Conservation (phyloP, 2,888 invertebrate genomes). For the Dione vanillae region DNA sequence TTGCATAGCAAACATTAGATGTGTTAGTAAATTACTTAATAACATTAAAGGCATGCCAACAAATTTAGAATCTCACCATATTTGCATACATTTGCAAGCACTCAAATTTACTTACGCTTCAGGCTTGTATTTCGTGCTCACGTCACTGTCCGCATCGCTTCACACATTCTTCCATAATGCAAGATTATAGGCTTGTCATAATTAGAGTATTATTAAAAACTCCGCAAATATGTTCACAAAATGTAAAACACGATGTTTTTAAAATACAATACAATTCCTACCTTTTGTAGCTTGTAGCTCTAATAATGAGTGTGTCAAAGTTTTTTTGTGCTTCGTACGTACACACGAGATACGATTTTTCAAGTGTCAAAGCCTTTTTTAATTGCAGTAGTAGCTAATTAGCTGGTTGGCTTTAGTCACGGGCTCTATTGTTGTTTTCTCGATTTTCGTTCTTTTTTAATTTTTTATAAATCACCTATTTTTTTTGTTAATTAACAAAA, state of each 20-base stretch:
- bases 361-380: constrained; percentile 34
- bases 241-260: constrained; percentile 8
- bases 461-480: not conserved
- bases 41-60: not conserved
- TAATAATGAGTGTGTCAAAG: constrained; percentile 25
- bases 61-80: not conserved
- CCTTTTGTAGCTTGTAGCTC: constrained; percentile 25
- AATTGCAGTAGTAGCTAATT: constrained; percentile 34
- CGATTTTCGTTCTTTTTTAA: constrained; percentile 19
- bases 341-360: constrained; percentile 28
- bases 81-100: not conserved
- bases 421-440: constrained; percentile 27
- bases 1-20: not conserved
- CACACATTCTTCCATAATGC: constrained; percentile 11
- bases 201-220: constrained; percentile 12
- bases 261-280: constrained; percentile 21
- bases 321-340: constrained; percentile 19
- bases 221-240: constrained; percentile 14
- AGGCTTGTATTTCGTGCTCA: not conserved
- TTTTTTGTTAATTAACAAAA: constrained; percentile 13
- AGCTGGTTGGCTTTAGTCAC: constrained; percentile 35
- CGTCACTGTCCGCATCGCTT: constrained; percentile 8
- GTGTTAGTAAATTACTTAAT: too few relatives aligned
- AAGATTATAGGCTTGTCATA: constrained; percentile 1
- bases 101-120: not conserved